Base-by-base conservation (phyloP, 2,888 invertebrate genomes). In the Sipha maydis region DNA sequence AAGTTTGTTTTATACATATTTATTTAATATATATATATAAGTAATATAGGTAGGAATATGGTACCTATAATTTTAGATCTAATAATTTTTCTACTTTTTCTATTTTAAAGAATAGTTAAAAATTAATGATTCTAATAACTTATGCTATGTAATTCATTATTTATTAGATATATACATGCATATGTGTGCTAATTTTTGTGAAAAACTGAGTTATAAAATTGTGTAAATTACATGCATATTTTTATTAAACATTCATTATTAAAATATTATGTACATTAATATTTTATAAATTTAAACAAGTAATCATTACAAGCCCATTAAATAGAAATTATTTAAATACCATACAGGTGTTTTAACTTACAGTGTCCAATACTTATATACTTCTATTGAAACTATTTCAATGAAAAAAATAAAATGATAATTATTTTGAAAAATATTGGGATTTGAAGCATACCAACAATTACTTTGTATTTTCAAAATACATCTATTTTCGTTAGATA, bases 221-320 rank as follows among this genome's bases (percentile, higher is more conserved):
- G 4, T 28, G 56, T 17, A 77, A 84, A 84, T n/a, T 41, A 3
- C 84, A 85, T 77, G 84, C 84, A 67, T 28, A 48, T 85, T 25
- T 67, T 41, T 1, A 85, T 76, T 76, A 14, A 67, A 84, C 25
- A 38, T 56, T 31, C 3, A 14, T 28, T 48, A 48, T 48, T 8
- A 48, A 48, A 48, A 17, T 41, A 14, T 67, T 38, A 56, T 71
- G n/a, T 54, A 61, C 11, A 21, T 75, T 56, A n/a, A 75, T 5
- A 76, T 84, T 76, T 76, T 21, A 61, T 21, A 61, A 61, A 61
- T 21, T 19, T 83, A 5, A 31, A 82, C 14, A 73, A 54, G n/a
- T 54, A 9, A 73, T 56, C 1, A 34, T 25, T 48, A 14, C 11
- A 4, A 80, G 9, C 38, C 41, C 41, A 67, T 41, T 28, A 80